Evolutionary conservation across 1,140 invertebrate genomes (phyloP), one percentile per base, ranked within the genome.

Genomic region (Cydia amplana): DNA sequence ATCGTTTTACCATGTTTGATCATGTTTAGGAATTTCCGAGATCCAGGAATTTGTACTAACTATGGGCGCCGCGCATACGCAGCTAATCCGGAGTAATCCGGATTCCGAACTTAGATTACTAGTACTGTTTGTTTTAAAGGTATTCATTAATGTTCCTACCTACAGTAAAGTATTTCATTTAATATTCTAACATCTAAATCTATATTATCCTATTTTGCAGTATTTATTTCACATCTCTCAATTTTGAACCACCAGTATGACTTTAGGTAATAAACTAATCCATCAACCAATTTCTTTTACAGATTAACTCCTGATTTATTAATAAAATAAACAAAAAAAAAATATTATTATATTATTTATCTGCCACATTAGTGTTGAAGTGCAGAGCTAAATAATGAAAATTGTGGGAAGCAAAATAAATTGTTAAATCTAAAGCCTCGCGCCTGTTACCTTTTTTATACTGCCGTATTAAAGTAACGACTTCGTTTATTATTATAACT

Each of bases 31-130:
- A 70, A 70, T 36, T 70, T 70, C 65, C 32, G 32, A 70, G 65
- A 70, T 43, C 32, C 28, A 40, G 65, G 65, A 70, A 70, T 70
- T 18, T 36, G 32, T 36, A 32, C 32, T 70, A 36, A 36, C 18
- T 40, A 70, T 70, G 36, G 18, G 28, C 64, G 64, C 64, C 9
- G 28, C 64, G 64, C 64, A 36, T 32, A 32, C 64, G 23, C 64
- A 12, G 7, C 20, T 60, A 60, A 60, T 60, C 55, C 20, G 18
- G 55, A 60, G 10, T 43, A 70, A 70, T 70, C 32, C 65, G 32
- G 65, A 70, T 43, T 70, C 65, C 65, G n/a, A 10, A 9, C 28
- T 70, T 40, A 70, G 65, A 70, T 70, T 70, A 20, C 16, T 36
- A 36, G 0, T 36, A n/a, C 65, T 70, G 32, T 70, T 70, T 12